phyloP scores from a whole-genome alignment of 1,140 invertebrate species.

The Helicorthomorpha holstii region DNA sequence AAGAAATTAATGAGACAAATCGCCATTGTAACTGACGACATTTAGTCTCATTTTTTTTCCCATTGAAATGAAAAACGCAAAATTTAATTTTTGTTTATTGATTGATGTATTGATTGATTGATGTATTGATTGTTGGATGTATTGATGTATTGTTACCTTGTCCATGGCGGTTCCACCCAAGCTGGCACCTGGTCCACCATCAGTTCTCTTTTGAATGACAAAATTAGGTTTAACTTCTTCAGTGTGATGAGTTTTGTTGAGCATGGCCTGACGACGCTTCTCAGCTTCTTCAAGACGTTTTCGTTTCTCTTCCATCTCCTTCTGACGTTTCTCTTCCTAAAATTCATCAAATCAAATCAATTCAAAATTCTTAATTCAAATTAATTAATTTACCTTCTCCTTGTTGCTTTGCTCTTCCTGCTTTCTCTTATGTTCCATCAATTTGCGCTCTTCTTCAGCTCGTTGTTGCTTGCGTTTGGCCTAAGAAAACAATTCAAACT shows the following conservation, averaged over 20 bases:
- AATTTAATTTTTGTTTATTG: too few species aligned
- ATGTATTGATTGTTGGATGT: too few species aligned
- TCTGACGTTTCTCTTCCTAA: conserved; percentile 34
- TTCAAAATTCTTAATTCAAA: too few species aligned
- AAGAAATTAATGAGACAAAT: too few species aligned
- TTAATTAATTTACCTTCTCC: conserved; percentile 15
- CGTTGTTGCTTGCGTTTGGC: conserved; percentile 42
- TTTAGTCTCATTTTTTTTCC: too few species aligned
- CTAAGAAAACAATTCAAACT: conserved; percentile 6
- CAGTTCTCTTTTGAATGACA: conserved; percentile 73
- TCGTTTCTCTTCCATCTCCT: conserved; percentile 84
- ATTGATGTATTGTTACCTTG: too few species aligned
- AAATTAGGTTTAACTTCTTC: conserved; percentile 55
- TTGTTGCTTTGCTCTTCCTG: conserved; percentile 56
- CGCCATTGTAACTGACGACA: too few species aligned
- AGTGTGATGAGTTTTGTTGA: conserved; percentile 51
- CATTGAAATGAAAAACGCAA: too few species aligned
- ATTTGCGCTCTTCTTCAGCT: conserved; percentile 82
- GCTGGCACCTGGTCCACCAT: conserved; percentile 29
- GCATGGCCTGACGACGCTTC: conserved; percentile 84
- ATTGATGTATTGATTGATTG: too few species aligned
- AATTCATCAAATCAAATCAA: too few species aligned
- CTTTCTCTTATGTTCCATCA: conserved; percentile 83
- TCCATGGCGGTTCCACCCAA: conserved; percentile 12
- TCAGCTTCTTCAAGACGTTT: conserved; percentile 83